Base-by-base conservation (phyloP, 2,113 vertebrate genomes). In the Todiramphus saurophagus region DNA sequence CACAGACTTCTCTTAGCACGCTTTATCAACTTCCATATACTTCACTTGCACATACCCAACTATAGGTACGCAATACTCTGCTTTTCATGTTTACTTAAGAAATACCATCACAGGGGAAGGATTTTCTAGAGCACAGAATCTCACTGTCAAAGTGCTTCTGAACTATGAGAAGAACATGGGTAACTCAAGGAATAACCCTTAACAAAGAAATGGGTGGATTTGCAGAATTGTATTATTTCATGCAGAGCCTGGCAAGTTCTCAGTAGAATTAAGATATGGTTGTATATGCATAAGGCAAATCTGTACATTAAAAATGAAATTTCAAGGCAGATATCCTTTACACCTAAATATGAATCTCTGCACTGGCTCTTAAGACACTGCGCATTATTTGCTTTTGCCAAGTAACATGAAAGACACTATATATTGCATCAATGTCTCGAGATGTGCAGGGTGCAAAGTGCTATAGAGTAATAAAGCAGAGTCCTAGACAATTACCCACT, bases 161-260 rank as follows among this genome's bases (percentile, higher is more conserved):
- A 73, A 70, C 5, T 23, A 67, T 7, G 5, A 3, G n/a, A 55
- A 55, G 30, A 66, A 17, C 25, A 59, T 1, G 5, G 0, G 0
- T 23, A 66, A 50, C 18, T 56, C 35, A 31, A 35, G 48, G 35
- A 78, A 83, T 25, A 60, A 73, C 35, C 19, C 53, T 58, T 28
- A 20, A 44, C 11, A 64, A 69, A 74, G 33, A 75, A 76, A 48
- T 31, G 28, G 4, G 19, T 67, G 20, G n/a, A 60, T 66, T n/a
- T 77, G 53, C 35, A 82, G 46, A 72, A 50, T 41, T 13, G 25
- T 30, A 21, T 59, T 25, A 70, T 27, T 67, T 85, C 30, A 53
- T 13, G 35, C 59, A 68, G 27, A 76, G 28, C 16, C 41, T 41
- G 37, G 25, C 67, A 51, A 58, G 37, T 51, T 78, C 24, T 68